phyloP scores from a whole-genome alignment of 2,797 vertebrate species.

The Rhodeus uyekii region DNA sequence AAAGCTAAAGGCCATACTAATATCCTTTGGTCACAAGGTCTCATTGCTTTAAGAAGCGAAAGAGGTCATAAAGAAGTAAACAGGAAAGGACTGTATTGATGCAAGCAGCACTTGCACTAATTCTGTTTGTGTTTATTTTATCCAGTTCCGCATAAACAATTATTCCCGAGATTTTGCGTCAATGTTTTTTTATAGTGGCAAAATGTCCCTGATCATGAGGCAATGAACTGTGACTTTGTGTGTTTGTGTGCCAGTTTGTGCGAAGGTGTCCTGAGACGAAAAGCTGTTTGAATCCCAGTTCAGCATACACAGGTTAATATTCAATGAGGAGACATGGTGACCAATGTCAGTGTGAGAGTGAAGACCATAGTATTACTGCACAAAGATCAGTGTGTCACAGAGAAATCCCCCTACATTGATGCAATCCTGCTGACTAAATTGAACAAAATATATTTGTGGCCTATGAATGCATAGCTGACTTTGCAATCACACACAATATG shows the following conservation, averaged over 20 bases:
- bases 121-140: slow-evolving; percentile 66
- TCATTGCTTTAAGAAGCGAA: slow-evolving; percentile 23
- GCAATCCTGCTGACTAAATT: not conserved
- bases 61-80: slow-evolving; percentile 20
- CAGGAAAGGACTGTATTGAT: slow-evolving; percentile 46
- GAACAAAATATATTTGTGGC: not conserved
- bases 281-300: slow-evolving; percentile 7
- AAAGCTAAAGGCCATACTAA: slow-evolving; percentile 6
- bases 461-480: not conserved
- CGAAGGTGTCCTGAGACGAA: not conserved
- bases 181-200: slow-evolving; percentile 64
- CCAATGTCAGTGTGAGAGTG: slow-evolving; percentile 12
- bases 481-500: not conserved
- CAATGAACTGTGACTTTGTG: slow-evolving; percentile 65
- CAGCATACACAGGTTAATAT: slow-evolving; percentile 22
- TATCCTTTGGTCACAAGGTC: slow-evolving; percentile 19
- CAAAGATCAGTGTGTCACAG: not conserved
- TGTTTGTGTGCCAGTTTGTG: slow-evolving; percentile 51
- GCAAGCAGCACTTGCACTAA: slow-evolving; percentile 58
- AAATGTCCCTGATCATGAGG: slow-evolving; percentile 63
- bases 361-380: not conserved
- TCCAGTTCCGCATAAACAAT: slow-evolving; percentile 66
- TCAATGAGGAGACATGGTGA: not conserved
- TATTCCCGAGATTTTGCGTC: slow-evolving; percentile 67
- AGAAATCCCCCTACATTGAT: not conserved